These are phyloP conservation scores for Drosophila kuntzei DNA, from an alignment of 2,888 invertebrate genomes.

Conservation along the genomic window DNA sequence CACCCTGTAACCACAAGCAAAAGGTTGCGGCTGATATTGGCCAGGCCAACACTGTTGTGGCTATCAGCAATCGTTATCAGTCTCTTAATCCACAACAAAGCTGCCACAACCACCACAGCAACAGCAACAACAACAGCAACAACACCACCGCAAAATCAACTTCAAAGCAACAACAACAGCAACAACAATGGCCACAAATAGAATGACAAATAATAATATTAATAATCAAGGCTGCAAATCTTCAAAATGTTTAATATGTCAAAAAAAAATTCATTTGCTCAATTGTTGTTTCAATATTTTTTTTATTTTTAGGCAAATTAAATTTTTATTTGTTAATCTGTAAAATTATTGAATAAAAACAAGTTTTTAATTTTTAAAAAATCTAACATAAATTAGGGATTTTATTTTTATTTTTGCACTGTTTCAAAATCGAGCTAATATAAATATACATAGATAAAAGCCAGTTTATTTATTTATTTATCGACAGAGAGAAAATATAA, in stretches of 20 bases:
- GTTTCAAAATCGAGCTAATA: too few relatives aligned
- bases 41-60: conserved; percentile 10
- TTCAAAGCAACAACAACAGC: conserved; percentile 40
- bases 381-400: too few relatives aligned
- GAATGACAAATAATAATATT: conserved; percentile 27
- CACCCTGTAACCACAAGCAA: conserved; percentile 26
- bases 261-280: too few relatives aligned
- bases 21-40: conserved; percentile 45
- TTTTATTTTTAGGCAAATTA: too few relatives aligned
- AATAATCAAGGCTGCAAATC: not conserved
- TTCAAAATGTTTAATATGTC: not conserved
- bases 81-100: conserved; percentile 12
- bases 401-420: too few relatives aligned
- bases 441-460: too few relatives aligned
- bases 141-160: conserved; percentile 33
- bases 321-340: too few relatives aligned
- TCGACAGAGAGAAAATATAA: too few relatives aligned
- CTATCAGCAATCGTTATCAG: conserved; percentile 39
- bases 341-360: too few relatives aligned
- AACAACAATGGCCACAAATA: conserved; percentile 8
- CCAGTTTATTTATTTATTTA: too few relatives aligned
- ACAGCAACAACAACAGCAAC: conserved; percentile 16
- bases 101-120: conserved; percentile 13
- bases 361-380: too few relatives aligned
- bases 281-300: too few relatives aligned